These are phyloP conservation scores for Uloborus diversus DNA, from an alignment of 1,140 invertebrate species.

Conservation along the genomic window DNA sequence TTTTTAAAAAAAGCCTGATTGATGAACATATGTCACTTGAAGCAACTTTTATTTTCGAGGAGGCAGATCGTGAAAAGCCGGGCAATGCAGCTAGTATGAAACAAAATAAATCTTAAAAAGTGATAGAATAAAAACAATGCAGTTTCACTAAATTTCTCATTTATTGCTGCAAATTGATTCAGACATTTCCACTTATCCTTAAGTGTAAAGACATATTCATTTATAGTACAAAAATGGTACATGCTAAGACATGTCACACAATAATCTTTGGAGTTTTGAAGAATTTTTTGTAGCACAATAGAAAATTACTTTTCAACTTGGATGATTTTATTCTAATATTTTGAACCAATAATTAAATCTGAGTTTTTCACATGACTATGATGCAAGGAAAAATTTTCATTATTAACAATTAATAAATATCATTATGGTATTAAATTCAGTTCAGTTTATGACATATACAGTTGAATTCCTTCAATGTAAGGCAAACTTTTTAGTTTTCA, in stretches of 20 bases:
- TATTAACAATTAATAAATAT: too few relatives aligned
- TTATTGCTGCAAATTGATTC: constrained; percentile 47
- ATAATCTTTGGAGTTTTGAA: not conserved
- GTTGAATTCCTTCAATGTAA: too few relatives aligned
- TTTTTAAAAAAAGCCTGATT: too few relatives aligned
- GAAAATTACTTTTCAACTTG: not conserved
- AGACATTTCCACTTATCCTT: constrained; percentile 40
- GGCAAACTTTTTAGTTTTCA: too few relatives aligned
- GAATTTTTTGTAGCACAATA: not conserved
- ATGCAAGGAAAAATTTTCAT: not conserved
- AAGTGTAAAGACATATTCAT: constrained; percentile 2
- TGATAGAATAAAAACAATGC: too few relatives aligned
- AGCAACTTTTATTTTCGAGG: too few relatives aligned
- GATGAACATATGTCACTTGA: too few relatives aligned
- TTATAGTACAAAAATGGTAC: not conserved
- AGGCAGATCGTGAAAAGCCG: too few relatives aligned
- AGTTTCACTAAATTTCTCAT: constrained; percentile 34
- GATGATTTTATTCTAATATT: not conserved
- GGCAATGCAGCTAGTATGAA: too few relatives aligned
- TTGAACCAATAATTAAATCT: not conserved
- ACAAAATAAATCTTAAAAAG: too few relatives aligned
- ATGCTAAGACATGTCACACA: not conserved
- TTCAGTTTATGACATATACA: too few relatives aligned
- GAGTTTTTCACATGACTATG: not conserved
- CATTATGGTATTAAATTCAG: too few relatives aligned